These are phyloP conservation scores for Mayetiola destructor DNA, from an alignment of 2,888 invertebrate genomes.

Conservation along the genomic window DNA sequence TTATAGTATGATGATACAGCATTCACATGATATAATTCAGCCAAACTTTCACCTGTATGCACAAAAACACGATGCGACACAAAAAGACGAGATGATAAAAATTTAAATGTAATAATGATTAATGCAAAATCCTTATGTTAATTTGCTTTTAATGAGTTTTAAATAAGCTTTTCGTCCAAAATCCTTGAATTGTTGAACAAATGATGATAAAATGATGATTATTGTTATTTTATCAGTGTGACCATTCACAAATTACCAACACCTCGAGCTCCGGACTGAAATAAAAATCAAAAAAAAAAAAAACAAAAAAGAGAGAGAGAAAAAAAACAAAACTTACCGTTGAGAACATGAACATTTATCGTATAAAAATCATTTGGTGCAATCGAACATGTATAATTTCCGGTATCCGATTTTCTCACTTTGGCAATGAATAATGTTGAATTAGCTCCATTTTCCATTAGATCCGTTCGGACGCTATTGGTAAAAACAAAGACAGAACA, in stretches of 20 bases:
- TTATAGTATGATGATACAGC: background rate
- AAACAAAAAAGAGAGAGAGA: background rate
- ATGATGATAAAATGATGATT: background rate
- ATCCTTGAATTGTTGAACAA: background rate
- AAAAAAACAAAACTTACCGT: slow-evolving; percentile 31
- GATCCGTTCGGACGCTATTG: slow-evolving; percentile 37
- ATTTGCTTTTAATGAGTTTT: background rate
- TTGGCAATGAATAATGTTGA: slow-evolving; percentile 38
- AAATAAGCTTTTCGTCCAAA: background rate
- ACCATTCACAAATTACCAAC: background rate
- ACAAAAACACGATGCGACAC: background rate
- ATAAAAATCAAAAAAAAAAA: background rate
- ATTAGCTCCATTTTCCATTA: slow-evolving; percentile 38
- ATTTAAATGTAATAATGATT: slow-evolving; percentile 2
- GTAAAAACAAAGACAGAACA: slow-evolving; percentile 2
- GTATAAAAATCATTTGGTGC: slow-evolving; percentile 36
- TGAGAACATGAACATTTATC: slow-evolving; percentile 39
- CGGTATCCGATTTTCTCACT: slow-evolving; percentile 36
- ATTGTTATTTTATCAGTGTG: background rate
- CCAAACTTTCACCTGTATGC: slow-evolving; percentile 13
- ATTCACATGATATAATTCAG: slow-evolving; percentile 13
- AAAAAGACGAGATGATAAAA: background rate
- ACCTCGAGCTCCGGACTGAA: background rate
- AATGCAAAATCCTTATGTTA: background rate
- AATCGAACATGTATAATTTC: slow-evolving; percentile 39